These are phyloP conservation scores for Astreopora myriophthalma DNA, from an alignment of 64 coral and sea anemone genomes.

Conservation along the genomic window DNA sequence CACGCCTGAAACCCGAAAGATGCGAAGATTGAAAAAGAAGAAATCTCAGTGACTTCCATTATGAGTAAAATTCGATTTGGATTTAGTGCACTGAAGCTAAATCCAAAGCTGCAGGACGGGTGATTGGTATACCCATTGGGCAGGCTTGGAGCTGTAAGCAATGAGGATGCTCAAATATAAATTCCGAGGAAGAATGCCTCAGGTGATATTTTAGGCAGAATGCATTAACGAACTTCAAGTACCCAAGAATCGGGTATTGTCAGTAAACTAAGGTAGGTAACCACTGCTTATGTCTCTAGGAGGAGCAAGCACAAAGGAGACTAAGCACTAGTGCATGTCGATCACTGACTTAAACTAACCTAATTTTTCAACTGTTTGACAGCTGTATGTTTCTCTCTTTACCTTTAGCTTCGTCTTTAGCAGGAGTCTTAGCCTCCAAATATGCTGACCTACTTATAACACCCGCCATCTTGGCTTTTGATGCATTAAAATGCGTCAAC, in stretches of 20 bases:
- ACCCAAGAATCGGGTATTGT: too few species aligned
- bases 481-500: slow-evolving; percentile 75
- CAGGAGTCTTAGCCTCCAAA: slow-evolving; percentile 73
- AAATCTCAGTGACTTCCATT: too few species aligned
- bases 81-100: too few species aligned
- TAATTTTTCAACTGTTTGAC: neutral
- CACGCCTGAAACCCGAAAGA: slow-evolving; percentile 24
- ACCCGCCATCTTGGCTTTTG: slow-evolving; percentile 77
- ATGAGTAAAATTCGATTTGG: too few species aligned
- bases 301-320: neutral
- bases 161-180: too few species aligned
- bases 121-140: too few species aligned
- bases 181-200: too few species aligned
- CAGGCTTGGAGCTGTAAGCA: too few species aligned
- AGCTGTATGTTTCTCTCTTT: neutral
- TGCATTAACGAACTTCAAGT: too few species aligned
- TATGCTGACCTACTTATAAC: slow-evolving; percentile 95
- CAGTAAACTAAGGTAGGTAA: too few species aligned
- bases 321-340: neutral
- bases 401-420: slow-evolving; percentile 56
- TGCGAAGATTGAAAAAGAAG: neutral
- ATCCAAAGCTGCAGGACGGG: too few species aligned
- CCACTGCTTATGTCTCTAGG: neutral
- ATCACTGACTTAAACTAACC: neutral
- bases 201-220: too few species aligned